phyloP scores from a whole-genome alignment of 2,888 invertebrate genomes.

The Drosophila yooni region DNA sequence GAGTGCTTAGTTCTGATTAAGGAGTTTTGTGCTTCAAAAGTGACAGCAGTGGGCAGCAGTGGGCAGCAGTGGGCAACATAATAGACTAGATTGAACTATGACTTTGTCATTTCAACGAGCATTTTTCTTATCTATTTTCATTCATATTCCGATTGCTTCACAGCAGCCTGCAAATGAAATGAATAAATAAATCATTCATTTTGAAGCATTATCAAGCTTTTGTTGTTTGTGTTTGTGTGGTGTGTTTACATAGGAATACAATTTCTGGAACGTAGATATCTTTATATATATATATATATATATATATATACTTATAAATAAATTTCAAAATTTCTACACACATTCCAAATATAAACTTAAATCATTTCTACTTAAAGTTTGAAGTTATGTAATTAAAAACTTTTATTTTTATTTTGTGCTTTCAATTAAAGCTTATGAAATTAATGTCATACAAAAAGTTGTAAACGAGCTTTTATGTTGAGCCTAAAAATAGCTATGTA shows the following conservation, averaged over 20 bases:
- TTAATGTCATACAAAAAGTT: neutral
- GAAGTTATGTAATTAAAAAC: neutral
- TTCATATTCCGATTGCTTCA: neutral
- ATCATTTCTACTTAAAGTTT: neutral
- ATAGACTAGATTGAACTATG: neutral
- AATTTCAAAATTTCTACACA: neutral
- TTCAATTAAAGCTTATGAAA: neutral
- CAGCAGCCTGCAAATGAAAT: neutral
- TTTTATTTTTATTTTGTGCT: neutral
- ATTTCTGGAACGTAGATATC: neutral
- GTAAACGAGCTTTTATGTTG: neutral
- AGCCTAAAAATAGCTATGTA: neutral
- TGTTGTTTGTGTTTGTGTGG: neutral
- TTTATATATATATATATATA: too few species aligned
- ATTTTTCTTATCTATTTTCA: neutral
- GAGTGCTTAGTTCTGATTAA: neutral
- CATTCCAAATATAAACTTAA: neutral
- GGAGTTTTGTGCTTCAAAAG: neutral
- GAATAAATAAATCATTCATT: conserved; percentile 1
- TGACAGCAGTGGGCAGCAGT: neutral
- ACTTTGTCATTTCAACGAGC: neutral
- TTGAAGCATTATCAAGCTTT: neutral
- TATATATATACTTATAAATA: neutral
- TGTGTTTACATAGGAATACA: neutral
- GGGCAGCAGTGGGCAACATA: neutral